Percentiles rank a stretch among this genome's conserved stretches.
These are phyloP conservation scores for Psylliodes chrysocephalus DNA, from an alignment of 2,888 invertebrate genomes.

Conservation along the genomic window DNA sequence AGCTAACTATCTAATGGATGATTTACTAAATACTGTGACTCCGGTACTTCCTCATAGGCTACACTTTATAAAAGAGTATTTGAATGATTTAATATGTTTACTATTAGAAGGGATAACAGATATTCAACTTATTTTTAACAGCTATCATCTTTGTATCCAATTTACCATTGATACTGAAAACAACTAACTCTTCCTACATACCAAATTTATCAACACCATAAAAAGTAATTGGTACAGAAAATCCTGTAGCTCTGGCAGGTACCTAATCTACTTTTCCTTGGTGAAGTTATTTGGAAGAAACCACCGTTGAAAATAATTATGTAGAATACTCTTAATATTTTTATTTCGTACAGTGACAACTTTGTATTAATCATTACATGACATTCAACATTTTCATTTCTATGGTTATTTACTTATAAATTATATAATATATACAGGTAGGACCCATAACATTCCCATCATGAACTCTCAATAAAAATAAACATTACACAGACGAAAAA, in stretches of 20 bases:
- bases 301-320: too few relatives aligned
- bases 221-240: constrained; percentile 37
- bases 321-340: too few relatives aligned
- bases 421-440: too few relatives aligned
- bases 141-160: constrained; percentile 4
- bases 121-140: neutral
- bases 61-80: neutral
- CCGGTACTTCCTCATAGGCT: neutral
- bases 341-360: too few relatives aligned
- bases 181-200: constrained; percentile 27
- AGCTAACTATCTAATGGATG: neutral
- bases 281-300: too few relatives aligned
- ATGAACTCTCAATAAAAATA: neutral
- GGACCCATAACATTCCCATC: too few relatives aligned
- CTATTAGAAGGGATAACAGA: neutral
- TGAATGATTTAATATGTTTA: neutral
- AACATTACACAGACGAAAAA: neutral
- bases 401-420: too few relatives aligned
- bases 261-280: neutral
- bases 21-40: neutral
- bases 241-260: neutral
- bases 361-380: too few relatives aligned
- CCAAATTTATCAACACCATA: constrained; percentile 28
- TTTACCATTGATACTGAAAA: constrained; percentile 13
- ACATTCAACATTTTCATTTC: too few relatives aligned